Conservation (phyloP, 2,797 vertebrate species). For the Rhadinocentrus ornatus region DNA sequence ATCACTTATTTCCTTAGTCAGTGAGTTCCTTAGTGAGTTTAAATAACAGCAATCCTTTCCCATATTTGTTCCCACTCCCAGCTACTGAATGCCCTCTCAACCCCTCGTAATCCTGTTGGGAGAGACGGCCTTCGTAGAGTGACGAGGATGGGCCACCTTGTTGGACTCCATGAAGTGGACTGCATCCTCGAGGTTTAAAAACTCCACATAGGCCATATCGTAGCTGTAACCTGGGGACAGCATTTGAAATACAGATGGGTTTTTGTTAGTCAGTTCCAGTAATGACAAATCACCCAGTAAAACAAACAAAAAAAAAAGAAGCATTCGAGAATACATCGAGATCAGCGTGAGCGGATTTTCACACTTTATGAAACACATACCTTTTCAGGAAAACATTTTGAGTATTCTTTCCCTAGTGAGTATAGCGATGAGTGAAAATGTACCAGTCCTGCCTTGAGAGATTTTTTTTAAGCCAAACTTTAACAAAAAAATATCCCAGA, state of each 20-base stretch:
- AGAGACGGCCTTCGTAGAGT: slow-evolving; percentile 87
- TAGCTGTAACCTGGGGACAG: slow-evolving; percentile 99
- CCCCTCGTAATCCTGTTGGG: slow-evolving; percentile 83
- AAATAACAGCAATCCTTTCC: slow-evolving; percentile 51
- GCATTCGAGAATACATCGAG: slow-evolving; percentile 76
- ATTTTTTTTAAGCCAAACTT: slow-evolving; percentile 42
- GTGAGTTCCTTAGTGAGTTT: slow-evolving; percentile 20
- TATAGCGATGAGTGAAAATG: slow-evolving; percentile 45
- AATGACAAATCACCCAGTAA: slow-evolving; percentile 75
- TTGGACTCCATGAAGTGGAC: slow-evolving; percentile 99
- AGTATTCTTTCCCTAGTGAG: slow-evolving; percentile 45
- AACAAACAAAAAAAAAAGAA: slow-evolving; percentile 56
- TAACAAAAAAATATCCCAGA: slow-evolving; percentile 50
- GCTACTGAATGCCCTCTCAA: slow-evolving; percentile 77
- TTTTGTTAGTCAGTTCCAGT: slow-evolving; percentile 96
- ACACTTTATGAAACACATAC: slow-evolving; percentile 54
- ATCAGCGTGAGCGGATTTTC: slow-evolving; percentile 55
- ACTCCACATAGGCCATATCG: slow-evolving; percentile 99
- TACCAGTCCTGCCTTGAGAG: slow-evolving; percentile 41
- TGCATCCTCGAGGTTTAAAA: slow-evolving; percentile 99
- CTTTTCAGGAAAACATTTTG: slow-evolving; percentile 59
- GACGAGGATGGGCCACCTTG: slow-evolving; percentile 99
- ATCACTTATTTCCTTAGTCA: slow-evolving; percentile 26
- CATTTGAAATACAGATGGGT: slow-evolving; percentile 99
- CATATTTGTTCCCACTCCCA: slow-evolving; percentile 60